Conservation (phyloP, 1,140 invertebrate genomes). For the Vollenhovia emeryi region DNA sequence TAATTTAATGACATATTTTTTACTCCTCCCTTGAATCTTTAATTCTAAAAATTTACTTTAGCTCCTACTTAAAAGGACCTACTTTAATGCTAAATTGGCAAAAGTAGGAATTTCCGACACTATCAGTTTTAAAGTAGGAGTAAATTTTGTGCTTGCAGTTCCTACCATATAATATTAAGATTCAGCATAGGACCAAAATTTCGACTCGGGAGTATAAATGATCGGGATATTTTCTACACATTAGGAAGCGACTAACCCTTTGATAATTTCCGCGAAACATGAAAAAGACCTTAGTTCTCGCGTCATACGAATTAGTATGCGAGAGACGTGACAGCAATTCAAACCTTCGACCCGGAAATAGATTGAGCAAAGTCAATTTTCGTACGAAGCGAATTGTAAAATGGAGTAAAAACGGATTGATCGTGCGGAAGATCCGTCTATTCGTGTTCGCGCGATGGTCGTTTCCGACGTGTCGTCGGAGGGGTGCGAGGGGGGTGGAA, state of each 20-base stretch:
- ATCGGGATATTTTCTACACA: not conserved
- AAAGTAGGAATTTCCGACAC: no score
- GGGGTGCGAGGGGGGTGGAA: no score
- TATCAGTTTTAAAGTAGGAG: no score
- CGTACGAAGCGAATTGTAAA: slow-evolving; percentile 12
- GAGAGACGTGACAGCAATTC: slow-evolving; percentile 4
- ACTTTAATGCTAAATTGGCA: no score
- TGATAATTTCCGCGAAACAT: not conserved
- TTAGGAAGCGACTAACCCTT: not conserved
- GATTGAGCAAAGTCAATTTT: slow-evolving; percentile 33
- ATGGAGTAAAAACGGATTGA: slow-evolving; percentile 36
- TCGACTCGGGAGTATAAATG: no score
- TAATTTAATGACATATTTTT: no score
- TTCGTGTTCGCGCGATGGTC: slow-evolving; percentile 26
- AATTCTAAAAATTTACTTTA: no score
- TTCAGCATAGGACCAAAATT: no score
- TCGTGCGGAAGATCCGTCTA: slow-evolving; percentile 32
- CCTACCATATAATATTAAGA: no score
- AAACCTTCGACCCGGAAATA: not conserved
- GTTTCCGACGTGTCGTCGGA: not conserved
- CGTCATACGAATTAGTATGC: not conserved
- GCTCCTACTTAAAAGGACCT: no score
- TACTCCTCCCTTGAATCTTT: no score
- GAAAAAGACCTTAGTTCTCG: not conserved
- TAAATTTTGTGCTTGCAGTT: no score